Base-by-base conservation (phyloP, 1,140 invertebrate genomes). In the Pseudachorutes palmiensis region DNA sequence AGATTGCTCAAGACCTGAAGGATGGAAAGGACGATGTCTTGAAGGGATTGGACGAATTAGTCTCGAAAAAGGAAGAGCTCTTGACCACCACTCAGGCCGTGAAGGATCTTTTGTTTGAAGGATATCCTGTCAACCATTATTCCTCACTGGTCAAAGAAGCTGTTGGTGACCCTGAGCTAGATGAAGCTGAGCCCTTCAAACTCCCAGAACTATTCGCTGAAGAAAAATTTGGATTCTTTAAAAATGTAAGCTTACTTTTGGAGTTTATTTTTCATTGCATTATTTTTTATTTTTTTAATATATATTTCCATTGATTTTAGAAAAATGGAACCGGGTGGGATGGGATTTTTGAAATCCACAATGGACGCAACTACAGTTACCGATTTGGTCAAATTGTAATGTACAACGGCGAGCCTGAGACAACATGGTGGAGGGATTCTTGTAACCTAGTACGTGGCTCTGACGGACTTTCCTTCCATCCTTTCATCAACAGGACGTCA, bases 381-480 rank as follows among this genome's bases (percentile, higher is more conserved):
- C 82, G 88, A 24, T 81, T 89, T 0, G 88, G 88, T 0, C 79
- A 81, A 72, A 82, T 90, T 1, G 72, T 85, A 0, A 82, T 82
- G 31, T 82, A 83, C 49, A 82, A 87, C 49, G 83, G 81, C 1
- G 80, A 85, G 68, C 75, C 80, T 0, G 76, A 82, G 60, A 74
- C 85, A 64, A 70, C 77, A 16, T 75, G 82, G 0, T 90, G 87
- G 86, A 76, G 76, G 0, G 79, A 82, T 33, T 74, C 76, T 0
- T 91, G 89, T 74, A 88, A 90, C 74, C 75, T 80, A 0, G 86
- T 81, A 70, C 79, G 82, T 22, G 89, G 89, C 3, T 89, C 87
- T 0, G 89, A 91, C 74, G 84, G 86, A 0, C 88, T 87, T 0
- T 84, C 91, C 2, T 91, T 90, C 76, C 82, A 87, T 2, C 87